Conservation (phyloP, 2,797 vertebrate genomes). For the Alectoris magna region DNA sequence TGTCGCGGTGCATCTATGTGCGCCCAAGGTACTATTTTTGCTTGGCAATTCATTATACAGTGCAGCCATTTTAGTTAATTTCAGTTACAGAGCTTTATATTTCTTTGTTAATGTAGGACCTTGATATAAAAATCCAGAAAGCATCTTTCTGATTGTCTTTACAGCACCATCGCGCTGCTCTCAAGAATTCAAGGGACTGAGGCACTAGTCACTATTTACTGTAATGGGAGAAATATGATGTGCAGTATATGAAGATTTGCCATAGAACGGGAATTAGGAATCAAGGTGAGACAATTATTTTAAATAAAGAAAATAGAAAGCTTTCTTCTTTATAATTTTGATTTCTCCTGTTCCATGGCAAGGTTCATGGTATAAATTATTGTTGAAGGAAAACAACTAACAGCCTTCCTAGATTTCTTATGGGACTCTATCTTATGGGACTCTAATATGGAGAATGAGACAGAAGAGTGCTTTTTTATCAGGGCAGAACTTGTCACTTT, state of each 20-base stretch:
- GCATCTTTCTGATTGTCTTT: background rate
- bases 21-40: background rate
- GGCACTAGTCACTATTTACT: background rate
- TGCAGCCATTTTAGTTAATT: background rate
- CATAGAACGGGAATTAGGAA: background rate
- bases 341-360: background rate
- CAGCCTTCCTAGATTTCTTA: background rate
- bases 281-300: background rate
- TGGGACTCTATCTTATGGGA: background rate
- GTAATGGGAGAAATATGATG: background rate
- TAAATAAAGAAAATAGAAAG: background rate
- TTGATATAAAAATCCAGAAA: background rate
- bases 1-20: fast-evolving
- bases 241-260: background rate
- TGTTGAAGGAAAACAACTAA: background rate
- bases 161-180: background rate
- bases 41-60: background rate
- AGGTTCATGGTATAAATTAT: background rate
- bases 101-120: background rate
- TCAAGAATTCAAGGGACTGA: background rate
- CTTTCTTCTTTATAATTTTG: background rate
- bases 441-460: background rate
- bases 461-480: background rate
- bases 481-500: background rate
- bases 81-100: background rate